Base-by-base conservation (phyloP, 2,888 invertebrate species). In the Tenthredo mesomela region DNA sequence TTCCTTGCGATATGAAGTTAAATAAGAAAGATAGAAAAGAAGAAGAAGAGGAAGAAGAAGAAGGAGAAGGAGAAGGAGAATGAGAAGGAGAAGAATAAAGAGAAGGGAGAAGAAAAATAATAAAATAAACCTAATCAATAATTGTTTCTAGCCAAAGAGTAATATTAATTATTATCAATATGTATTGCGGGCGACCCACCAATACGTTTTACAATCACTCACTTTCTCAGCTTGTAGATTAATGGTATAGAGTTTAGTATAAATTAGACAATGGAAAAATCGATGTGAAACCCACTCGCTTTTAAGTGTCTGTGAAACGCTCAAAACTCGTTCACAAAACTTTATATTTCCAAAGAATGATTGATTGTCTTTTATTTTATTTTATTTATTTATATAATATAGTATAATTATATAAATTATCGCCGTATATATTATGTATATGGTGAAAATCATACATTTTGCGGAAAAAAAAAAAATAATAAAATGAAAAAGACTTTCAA, bases 141-240 rank as follows among this genome's bases (percentile, higher is more conserved):
- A 90, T 91, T 89, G 90, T 92, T 92, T 91, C 89, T 91, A 92
- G 92, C 92, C 92, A 92, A 92, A 92, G 92, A 92, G 88, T 92
- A 92, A 90, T 90, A 89, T 91, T 92, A 90, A 88, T 88, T 89
- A 88, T 61, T 70, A 82, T 70, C 40, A 61, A 21, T 80, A 80
- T 80, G 58, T 80, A 80, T 80, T 65, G 70, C 50, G 73, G 65
- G 65, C 82, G 84, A 67, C 86, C 86, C 87, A 86, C 82, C 86
- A 86, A 86, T 85, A 87, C 88, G 87, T 87, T 85, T 86, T 85
- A 82, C 86, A 87, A 84, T 82, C 85, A 78, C 67, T 84, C 87
- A 87, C 86, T 43, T 85, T 87, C 86, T 85, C 85, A 86, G 87
- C 87, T 88, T 87, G 84, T 88, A 88, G 87, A 82, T 84, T 85